phyloP scores from a whole-genome alignment of 2,797 vertebrate genomes.

The Gambelia wislizenii region DNA sequence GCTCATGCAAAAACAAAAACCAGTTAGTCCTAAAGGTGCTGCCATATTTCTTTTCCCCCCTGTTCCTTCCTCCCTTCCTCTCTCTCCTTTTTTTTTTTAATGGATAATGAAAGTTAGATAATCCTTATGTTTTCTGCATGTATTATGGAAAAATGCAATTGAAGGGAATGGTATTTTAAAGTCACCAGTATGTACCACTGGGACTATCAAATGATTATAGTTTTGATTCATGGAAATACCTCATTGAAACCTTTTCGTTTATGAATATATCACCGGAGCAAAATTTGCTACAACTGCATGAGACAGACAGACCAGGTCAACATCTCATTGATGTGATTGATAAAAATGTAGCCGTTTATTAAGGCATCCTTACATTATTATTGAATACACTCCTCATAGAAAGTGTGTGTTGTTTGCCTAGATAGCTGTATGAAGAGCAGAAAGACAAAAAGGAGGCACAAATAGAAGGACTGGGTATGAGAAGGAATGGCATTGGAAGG shows the following conservation, averaged over 20 bases:
- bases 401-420: background rate
- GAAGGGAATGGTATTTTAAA: background rate
- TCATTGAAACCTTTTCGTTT: background rate
- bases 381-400: background rate
- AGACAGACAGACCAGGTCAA: background rate
- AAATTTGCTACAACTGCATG: background rate
- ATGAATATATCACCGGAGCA: background rate
- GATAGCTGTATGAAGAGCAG: background rate
- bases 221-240: constrained; percentile 1
- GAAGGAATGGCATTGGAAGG: too few species aligned
- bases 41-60: too few species aligned
- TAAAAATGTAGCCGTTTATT: background rate
- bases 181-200: background rate
- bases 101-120: background rate
- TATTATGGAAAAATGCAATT: background rate
- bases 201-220: background rate
- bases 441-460: background rate
- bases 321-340: background rate
- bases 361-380: background rate
- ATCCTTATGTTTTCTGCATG: background rate
- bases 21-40: too few species aligned
- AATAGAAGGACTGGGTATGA: background rate
- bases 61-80: too few species aligned
- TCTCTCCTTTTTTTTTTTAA: too few species aligned
- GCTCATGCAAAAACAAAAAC: too few species aligned